Base-by-base conservation (phyloP, 2,113 vertebrate species). In the Hippocampus zosterae region DNA sequence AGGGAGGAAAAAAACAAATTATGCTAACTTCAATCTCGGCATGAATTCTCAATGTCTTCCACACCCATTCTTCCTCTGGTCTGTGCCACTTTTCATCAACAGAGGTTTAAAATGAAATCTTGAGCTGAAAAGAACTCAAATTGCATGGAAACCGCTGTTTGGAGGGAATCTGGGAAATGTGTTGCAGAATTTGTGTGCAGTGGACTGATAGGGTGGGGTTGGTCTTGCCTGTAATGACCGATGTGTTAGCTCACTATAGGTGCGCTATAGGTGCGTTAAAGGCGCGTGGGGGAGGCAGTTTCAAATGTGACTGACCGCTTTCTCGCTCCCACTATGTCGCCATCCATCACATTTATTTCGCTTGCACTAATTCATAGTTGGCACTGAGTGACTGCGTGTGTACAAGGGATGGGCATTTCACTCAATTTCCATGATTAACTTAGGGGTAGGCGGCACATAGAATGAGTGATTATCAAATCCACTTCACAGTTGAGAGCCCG, bases 1-100 rank as follows among this genome's bases (percentile, higher is more conserved):
- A 11, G 29, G 12, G 19, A 23, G n/a, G 7, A 5, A 8, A 42
- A 2, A 23, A 12, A 29, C 42, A 65, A 40, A 33, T 52, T 1
- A 1, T 5, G 53, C n/a, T 63, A 55, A 23, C 37, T 72, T 73
- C 67, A 2, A 69, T 73, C 55, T 67, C 37, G 29, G 61, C 67
- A 53, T 71, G 56, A 55, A 68, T 73, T 74, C 44, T 65, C 12
- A 27, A 63, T 29, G 71, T 70, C 40, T 66, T 12, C 0, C 68
- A 73, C 37, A 65, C 12, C 25, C 37, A 69, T 85, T 40, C 65
- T 71, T 78, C 21, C 60, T 68, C 44, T 57, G 57, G 50, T 27
- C 52, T 66, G 27, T 41, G 11, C 25, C 41, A 25, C 27, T 52
- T 70, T 57, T 16, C 23, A 48, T 5, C 46, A 74, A 23, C 23